These are phyloP conservation scores for Myoxocephalus aenaeus DNA, from an alignment of 2,797 vertebrate species.

Conservation along the genomic window DNA sequence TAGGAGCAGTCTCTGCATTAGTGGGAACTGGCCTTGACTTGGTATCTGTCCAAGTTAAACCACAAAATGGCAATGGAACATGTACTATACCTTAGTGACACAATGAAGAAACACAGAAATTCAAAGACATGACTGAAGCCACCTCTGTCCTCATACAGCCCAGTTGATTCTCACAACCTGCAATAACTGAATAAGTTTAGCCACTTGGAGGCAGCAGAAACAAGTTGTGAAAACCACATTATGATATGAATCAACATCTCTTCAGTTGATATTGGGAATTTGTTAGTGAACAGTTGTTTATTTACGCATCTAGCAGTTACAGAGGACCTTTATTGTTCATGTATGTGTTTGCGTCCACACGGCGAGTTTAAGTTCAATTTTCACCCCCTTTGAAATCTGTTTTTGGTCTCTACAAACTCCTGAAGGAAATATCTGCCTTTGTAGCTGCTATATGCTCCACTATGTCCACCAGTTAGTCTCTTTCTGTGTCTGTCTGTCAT, in stretches of 20 bases:
- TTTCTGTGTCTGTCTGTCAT: background rate
- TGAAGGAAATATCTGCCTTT: background rate
- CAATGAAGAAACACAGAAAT: background rate
- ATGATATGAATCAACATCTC: background rate
- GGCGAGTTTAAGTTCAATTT: background rate
- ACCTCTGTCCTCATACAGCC: background rate
- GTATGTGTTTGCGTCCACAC: background rate
- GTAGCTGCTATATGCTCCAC: background rate
- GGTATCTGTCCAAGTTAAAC: no score
- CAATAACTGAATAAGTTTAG: background rate
- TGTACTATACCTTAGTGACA: background rate
- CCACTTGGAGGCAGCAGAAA: constrained; percentile 28
- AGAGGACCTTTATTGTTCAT: background rate
- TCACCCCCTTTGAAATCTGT: background rate
- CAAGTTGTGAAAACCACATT: background rate
- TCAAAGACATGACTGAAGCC: background rate
- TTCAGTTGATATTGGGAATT: background rate
- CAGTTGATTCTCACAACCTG: background rate
- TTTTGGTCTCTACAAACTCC: background rate
- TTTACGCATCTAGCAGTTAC: background rate
- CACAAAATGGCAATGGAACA: background rate
- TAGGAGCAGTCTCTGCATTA: background rate
- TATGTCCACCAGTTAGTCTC: background rate
- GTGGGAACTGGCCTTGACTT: no score
- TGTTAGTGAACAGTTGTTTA: background rate